Percentiles rank a stretch among this genome's conserved stretches.
Evolutionary conservation across 2,797 vertebrate species (phyloP).

Genomic region (Crenuchus spilurus): DNA sequence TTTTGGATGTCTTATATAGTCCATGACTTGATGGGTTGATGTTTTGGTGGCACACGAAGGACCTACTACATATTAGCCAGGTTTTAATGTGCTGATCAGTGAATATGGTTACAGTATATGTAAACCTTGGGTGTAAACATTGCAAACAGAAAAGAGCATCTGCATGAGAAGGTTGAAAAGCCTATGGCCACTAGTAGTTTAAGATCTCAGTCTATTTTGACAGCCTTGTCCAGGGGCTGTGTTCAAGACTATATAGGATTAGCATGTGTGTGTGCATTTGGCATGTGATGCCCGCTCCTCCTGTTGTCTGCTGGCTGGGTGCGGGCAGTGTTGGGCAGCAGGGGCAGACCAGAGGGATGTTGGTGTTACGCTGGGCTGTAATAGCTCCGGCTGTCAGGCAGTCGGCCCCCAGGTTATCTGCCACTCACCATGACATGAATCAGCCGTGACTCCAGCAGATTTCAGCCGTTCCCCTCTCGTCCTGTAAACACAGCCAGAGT

Average conservation of each 20-base stretch:
- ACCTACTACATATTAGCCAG: no score
- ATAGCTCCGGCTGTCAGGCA: conserved; percentile 76
- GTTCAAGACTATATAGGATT: conserved; percentile 19
- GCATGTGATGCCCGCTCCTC: conserved; percentile 13
- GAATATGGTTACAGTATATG: not conserved
- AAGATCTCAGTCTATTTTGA: conserved; percentile 52
- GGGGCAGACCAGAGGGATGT: conserved; percentile 63
- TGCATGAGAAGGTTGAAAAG: conserved; percentile 29
- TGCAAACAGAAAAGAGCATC: conserved; percentile 31
- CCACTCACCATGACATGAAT: conserved; percentile 81
- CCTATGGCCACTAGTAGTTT: conserved; percentile 24
- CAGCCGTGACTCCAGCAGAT: conserved; percentile 71
- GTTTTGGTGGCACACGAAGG: no score
- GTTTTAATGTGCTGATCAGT: not conserved
- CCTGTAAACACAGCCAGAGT: conserved; percentile 69
- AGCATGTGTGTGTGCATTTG: not conserved
- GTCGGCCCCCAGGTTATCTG: conserved; percentile 80
- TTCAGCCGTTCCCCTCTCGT: conserved; percentile 70
- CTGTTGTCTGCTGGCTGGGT: conserved; percentile 15
- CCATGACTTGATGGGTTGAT: no score
- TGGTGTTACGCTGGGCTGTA: conserved; percentile 72
- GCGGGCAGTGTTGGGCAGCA: conserved; percentile 21
- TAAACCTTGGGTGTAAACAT: not conserved
- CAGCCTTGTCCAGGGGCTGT: conserved; percentile 46
- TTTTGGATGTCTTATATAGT: no score